Conservation (phyloP, 2,888 invertebrate genomes). For the Priapulus caudatus region DNA sequence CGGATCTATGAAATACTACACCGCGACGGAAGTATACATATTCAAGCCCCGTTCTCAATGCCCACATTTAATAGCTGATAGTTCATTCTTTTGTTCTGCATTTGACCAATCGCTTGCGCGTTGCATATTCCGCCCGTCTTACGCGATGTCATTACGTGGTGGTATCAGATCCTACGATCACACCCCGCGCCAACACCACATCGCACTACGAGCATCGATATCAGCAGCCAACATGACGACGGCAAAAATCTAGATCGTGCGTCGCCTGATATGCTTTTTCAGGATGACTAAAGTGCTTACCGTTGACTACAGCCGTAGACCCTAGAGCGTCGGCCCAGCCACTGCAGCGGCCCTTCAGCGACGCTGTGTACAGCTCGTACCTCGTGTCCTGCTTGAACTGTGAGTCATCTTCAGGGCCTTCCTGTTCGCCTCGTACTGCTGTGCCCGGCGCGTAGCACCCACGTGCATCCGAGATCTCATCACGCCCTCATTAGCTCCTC, state of each 20-base stretch:
- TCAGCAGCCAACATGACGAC: too few relatives aligned
- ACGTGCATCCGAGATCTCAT: slow-evolving; percentile 79
- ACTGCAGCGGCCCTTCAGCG: slow-evolving; percentile 74
- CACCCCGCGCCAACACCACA: too few relatives aligned
- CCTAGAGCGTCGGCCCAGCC: slow-evolving; percentile 80
- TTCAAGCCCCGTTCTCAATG: neutral
- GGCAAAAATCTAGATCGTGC: too few relatives aligned
- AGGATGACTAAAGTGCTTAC: too few relatives aligned
- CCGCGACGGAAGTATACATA: neutral
- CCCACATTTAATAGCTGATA: neutral
- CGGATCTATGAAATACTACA: slow-evolving; percentile 39
- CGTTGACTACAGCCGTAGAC: too few relatives aligned
- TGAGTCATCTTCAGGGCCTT: slow-evolving; percentile 69
- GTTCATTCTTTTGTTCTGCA: neutral
- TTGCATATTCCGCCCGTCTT: too few relatives aligned
- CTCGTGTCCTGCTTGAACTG: slow-evolving; percentile 68
- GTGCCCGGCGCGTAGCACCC: slow-evolving; percentile 72
- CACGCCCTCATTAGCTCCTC: slow-evolving; percentile 82
- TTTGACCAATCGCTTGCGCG: too few relatives aligned
- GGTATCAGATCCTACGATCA: too few relatives aligned
- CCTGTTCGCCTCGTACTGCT: slow-evolving; percentile 60
- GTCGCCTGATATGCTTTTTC: too few relatives aligned
- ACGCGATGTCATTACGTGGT: too few relatives aligned
- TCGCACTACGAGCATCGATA: too few relatives aligned
- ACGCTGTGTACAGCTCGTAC: slow-evolving; percentile 74